Percentiles rank a stretch among this genome's conserved stretches.
Evolutionary conservation across 2,797 vertebrate species (phyloP).

Genomic region (Eutrigla gurnardus): DNA sequence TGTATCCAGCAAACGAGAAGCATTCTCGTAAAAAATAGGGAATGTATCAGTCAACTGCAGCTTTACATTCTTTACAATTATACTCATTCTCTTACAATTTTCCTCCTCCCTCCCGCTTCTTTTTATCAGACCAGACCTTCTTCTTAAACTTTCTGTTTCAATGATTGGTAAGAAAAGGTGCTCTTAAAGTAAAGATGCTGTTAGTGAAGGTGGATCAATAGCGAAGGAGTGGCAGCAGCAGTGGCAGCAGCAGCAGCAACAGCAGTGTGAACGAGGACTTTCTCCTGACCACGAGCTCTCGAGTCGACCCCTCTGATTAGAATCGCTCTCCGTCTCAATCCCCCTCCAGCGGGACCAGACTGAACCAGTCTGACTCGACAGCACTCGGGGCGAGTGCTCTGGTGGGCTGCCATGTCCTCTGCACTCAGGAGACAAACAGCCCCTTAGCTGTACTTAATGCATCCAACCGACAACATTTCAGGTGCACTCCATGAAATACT

Average conservation of each 20-base stretch:
- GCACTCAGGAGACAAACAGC: constrained; percentile 75
- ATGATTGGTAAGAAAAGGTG: background rate
- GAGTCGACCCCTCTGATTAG: constrained; percentile 57
- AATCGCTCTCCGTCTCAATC: constrained; percentile 47
- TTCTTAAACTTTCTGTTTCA: constrained; percentile 11
- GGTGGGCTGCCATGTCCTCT: constrained; percentile 72
- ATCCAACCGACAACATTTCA: constrained; percentile 79
- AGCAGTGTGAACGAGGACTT: constrained; percentile 19
- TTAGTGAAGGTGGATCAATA: constrained; percentile 10
- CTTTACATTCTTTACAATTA: constrained; percentile 14
- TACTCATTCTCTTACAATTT: background rate
- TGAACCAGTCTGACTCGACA: constrained; percentile 54
- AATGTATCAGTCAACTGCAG: background rate
- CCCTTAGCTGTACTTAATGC: constrained; percentile 82
- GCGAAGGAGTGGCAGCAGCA: constrained; percentile 14
- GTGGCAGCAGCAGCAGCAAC: constrained; percentile 40
- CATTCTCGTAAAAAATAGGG: background rate
- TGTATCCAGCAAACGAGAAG: background rate
- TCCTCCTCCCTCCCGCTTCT: constrained; percentile 2
- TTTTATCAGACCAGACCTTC: background rate
- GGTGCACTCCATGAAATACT: constrained; percentile 77
- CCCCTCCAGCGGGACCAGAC: constrained; percentile 47
- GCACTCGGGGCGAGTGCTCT: constrained; percentile 62
- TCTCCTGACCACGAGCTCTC: constrained; percentile 35
- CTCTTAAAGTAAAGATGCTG: background rate